These are phyloP conservation scores for Tetranychus cinnabarinus DNA, from an alignment of 1,140 invertebrate genomes.

Conservation along the genomic window DNA sequence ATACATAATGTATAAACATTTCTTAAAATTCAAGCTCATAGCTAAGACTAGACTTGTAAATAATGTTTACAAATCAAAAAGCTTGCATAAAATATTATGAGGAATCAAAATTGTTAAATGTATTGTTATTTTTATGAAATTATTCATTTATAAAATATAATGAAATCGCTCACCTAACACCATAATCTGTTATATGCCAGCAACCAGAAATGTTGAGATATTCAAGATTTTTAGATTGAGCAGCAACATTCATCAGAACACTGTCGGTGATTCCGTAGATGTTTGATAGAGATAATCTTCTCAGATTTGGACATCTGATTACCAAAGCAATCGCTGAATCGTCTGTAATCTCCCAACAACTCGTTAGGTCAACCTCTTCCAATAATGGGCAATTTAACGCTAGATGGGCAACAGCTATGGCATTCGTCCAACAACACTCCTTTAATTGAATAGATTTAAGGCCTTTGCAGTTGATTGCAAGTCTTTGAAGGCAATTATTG, in stretches of 20 bases:
- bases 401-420: constrained; percentile 16
- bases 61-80: no score
- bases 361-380: constrained; percentile 19
- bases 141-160: no score
- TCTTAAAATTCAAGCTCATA: no score
- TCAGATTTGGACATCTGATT: constrained; percentile 16
- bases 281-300: constrained; percentile 18
- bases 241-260: constrained; percentile 15
- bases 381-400: constrained; percentile 15
- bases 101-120: neutral
- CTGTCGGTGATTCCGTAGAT: constrained; percentile 22
- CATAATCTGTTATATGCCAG: constrained; percentile 21
- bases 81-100: neutral
- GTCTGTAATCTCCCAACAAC: constrained; percentile 22
- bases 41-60: no score
- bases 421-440: constrained; percentile 20
- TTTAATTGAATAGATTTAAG: constrained; percentile 16
- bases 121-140: no score
- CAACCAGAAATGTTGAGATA: constrained; percentile 20
- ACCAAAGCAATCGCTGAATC: constrained; percentile 16
- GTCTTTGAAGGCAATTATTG: constrained; percentile 16
- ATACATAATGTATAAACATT: no score
- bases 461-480: constrained; percentile 15
- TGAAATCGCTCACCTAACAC: constrained; percentile 16
- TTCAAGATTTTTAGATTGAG: constrained; percentile 13